Evolutionary conservation across 1,140 invertebrate species (phyloP), one percentile per base, ranked within the genome.

Genomic region (Heliconius nattereri): DNA sequence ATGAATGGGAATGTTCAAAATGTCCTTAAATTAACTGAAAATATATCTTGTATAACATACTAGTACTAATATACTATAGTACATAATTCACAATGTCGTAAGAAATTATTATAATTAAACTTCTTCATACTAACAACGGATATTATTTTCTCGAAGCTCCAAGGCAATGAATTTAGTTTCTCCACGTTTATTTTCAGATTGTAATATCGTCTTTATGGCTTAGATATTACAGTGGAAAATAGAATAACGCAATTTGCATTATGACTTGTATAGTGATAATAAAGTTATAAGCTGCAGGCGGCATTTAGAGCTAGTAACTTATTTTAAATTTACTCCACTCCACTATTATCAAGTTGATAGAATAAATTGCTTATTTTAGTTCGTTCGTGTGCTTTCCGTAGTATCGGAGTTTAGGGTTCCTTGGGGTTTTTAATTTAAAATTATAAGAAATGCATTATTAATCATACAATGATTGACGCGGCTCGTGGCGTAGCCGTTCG

Each of bases 221-320:
- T 11, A 13, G 11, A 11, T n/a, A 1, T 29, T 29, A 66, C 13
- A n/a, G 60, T 66, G 6, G 11, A 7, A 66, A 6, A 66, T 7
- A 66, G 60, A 29, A 29, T 66, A 29, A 66, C n/a, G 3, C 11
- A 66, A 66, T 66, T 26, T 66, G 26, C 60, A 29, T 66, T 66
- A 26, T 66, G 60, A 66, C 60, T 26, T 66, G 26, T 66, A 66
- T 29, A 66, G 60, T 29, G 23, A 66, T 66, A 66, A 66, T 66
- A 66, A 66, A 66, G 60, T 66, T 66, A 66, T 66, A 66, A 66
- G 60, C 60, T 66, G 60, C 60, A 66, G 60, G 60, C 60, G 60
- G 60, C 60, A 26, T 66, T 66, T 66, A 66, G 60, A 29, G 60
- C 60, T 66, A 66, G 60, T 66, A 66, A 29, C 60, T 66, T 66